A percentile compares a stretch with the other conserved stretches of the same genome.
phyloP scores from a whole-genome alignment of 2,113 vertebrate species.

The Montifringilla adamsi region DNA sequence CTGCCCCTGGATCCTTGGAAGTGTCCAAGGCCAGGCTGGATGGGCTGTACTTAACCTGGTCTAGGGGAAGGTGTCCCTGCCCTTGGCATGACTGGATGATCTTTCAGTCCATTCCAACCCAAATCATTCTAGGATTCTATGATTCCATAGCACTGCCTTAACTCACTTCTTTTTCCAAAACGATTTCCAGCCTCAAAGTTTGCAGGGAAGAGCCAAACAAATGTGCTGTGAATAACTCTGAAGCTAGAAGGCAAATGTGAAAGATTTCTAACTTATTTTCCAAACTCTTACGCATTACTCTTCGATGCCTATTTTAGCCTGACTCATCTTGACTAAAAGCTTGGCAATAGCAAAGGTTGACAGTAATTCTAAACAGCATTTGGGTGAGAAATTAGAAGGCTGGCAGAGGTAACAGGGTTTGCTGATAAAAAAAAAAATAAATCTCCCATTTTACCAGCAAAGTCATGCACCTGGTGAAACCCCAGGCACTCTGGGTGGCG shows the following conservation, averaged over 20 bases:
- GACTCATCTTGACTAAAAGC: slow-evolving; percentile 45
- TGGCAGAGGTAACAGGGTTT: slow-evolving; percentile 25
- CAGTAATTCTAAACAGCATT: slow-evolving; percentile 15
- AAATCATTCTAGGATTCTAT: not conserved
- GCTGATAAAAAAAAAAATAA: not conserved
- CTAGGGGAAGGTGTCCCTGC: not conserved
- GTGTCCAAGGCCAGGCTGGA: not conserved
- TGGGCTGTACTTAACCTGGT: accelerated
- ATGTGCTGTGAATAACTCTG: slow-evolving; percentile 40
- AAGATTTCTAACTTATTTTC: slow-evolving; percentile 45
- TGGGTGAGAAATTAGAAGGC: slow-evolving; percentile 17
- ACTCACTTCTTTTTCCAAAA: not conserved
- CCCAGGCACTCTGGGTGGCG: not conserved
- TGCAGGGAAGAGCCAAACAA: not conserved
- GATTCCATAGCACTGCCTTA: not conserved
- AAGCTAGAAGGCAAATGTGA: slow-evolving; percentile 51
- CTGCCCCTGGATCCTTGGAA: not conserved
- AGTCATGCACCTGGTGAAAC: not conserved
- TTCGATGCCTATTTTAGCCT: slow-evolving; percentile 37
- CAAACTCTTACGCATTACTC: not conserved
- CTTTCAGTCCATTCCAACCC: not conserved
- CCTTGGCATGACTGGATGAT: too few relatives aligned
- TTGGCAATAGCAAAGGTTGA: slow-evolving; percentile 48
- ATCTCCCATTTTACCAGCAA: not conserved
- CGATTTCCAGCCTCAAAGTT: not conserved